Evolutionary conservation across 2,797 vertebrate genomes (phyloP), one percentile per base, ranked within the genome.

Genomic region (Silurus lanzhouensis): DNA sequence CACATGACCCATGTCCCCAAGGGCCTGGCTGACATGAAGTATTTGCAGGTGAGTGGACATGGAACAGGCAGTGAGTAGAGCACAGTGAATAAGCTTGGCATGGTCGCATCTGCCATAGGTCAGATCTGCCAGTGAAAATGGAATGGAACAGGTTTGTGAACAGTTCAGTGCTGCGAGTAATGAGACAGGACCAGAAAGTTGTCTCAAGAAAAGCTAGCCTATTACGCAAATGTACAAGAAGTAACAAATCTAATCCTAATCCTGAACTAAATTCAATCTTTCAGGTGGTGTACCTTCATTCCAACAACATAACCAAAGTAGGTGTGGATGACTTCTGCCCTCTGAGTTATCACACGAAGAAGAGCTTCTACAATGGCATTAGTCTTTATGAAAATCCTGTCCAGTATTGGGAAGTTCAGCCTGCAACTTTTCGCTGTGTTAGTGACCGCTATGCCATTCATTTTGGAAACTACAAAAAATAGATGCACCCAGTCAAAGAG

Each of bases 371-470:
- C 91, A 95, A 97, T 0, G 97, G 97, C 92, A 98, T 98, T 93
- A 98, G 97, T 90, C 94, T 98, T 89, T 98, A 96, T 85, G 92
- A 91, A 82, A 98, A 98, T 92, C 97, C 97, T 0, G 95, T 98
- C 82, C 96, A 97, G 20, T 97, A 97, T 92, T 98, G 97, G 97
- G 97, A 98, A 89, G 97, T 98, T 81, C 97, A 97, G 92, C 97
- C 97, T 0, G 96, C 97, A 17, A 94, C 97, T 3, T 98, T 98
- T 93, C 97, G 97, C 90, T 98, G 97, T 0, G 96, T 97, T 90
- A 95, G 92, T 10, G 94, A 96, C 91, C 96, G 96, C 81, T 91
- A 96, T 89, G 96, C 97, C 87, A 96, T 98, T 91, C 97, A 98
- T 89, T 97, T 98, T 48, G 97, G 97, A 92, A 98, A 98, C 92